Evolutionary conservation across 2,113 vertebrate species (phyloP).

Genomic region (Saimiri boliviensis): DNA sequence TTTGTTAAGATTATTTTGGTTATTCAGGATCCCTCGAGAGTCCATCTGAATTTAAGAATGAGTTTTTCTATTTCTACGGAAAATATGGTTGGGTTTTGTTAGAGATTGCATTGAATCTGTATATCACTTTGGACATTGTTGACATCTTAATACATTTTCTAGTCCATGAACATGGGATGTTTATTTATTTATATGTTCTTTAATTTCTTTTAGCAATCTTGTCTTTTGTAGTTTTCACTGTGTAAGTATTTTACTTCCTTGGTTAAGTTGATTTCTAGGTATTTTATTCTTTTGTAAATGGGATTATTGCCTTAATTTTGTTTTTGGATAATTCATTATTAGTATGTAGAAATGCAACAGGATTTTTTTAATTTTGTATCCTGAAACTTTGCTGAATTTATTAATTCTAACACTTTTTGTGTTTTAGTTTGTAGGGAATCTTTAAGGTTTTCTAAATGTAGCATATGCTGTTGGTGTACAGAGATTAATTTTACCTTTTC

Average conservation of each 20-base stretch:
- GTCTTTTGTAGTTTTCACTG: neutral
- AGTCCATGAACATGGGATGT: neutral
- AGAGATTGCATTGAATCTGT: neutral
- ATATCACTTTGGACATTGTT: neutral
- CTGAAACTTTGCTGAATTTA: neutral
- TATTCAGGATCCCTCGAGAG: neutral
- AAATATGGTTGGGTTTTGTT: neutral
- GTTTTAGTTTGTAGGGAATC: neutral
- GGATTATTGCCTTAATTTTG: neutral
- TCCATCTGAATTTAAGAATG: neutral
- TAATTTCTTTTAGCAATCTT: neutral
- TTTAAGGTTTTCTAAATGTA: neutral
- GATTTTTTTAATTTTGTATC: neutral
- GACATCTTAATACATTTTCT: neutral
- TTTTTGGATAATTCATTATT: neutral
- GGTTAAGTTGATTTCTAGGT: neutral
- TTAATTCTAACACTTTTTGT: neutral
- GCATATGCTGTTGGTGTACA: neutral
- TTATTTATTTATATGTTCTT: neutral
- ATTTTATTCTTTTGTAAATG: neutral
- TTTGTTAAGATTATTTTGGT: conserved; percentile 16
- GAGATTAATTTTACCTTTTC: neutral
- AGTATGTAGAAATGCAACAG: neutral
- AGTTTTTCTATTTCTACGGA: neutral
- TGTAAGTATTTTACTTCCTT: neutral